Base-by-base conservation (phyloP, 2,797 vertebrate genomes). In the Girardinus metallicus region DNA sequence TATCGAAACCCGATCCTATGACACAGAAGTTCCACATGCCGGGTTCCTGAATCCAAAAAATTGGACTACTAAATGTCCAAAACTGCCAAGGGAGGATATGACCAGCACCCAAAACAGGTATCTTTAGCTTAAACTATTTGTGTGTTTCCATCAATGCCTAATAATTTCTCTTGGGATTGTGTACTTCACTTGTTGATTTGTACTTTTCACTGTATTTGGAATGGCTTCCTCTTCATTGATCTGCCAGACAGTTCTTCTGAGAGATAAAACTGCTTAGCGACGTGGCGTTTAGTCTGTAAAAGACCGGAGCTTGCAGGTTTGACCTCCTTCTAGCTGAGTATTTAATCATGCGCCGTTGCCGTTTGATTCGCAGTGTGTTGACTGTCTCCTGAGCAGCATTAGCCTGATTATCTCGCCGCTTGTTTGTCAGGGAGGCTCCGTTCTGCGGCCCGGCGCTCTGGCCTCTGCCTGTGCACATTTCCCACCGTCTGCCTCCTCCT, bases 401-500 rank as follows among this genome's bases (percentile, higher is more conserved):
- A 85, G 83, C 72, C 80, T 83, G 80, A 87, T 87, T 80, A 87
- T 16, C 31, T 51, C 15, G 31, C 70, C 62, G 80, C 60, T 80
- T 81, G 75, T 92, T 87, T 79, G 80, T 71, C 8, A 75, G 77
- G 84, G 80, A 83, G 82, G 84, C 73, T 77, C 66, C 74, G 0
- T 75, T 80, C 79, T 78, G 81, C 77, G 82, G 89, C 76, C 88
- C 68, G 78, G 77, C 76, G 76, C 77, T 85, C 74, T 70, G 87
- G 75, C 80, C 86, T 87, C 84, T 88, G 89, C 83, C 80, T 83
- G 29, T 62, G 73, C 79, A 75, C 82, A 82, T 83, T 86, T 90
- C 86, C 89, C 91, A 83, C 86, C 79, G 85, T 90, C 91, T 91
- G 88, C 89, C 90, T 88, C 23, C 51, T 53, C 92, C 90, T 91